Evolutionary conservation across 2,797 vertebrate species (phyloP).

Genomic region (Pempheris klunzingeri): DNA sequence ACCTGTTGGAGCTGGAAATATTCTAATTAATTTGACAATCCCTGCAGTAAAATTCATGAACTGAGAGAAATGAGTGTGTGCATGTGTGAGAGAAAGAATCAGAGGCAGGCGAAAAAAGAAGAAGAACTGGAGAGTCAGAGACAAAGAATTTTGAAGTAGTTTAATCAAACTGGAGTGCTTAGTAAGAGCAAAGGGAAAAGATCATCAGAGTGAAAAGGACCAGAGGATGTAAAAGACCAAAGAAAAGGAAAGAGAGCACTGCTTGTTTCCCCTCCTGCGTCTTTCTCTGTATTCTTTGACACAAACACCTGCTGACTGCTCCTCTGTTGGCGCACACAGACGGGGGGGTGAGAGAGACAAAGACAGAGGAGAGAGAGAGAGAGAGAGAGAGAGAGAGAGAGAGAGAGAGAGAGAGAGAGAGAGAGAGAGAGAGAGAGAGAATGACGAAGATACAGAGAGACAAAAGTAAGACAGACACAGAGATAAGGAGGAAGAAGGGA

Average conservation of each 20-base stretch:
- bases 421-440: conserved; percentile 30
- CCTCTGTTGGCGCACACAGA: conserved; percentile 74
- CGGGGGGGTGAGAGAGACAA: conserved; percentile 56
- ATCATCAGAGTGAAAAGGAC: conserved; percentile 50
- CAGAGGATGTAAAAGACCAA: conserved; percentile 70
- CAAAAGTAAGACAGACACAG: conserved; percentile 64
- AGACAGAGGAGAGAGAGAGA: conserved; percentile 24
- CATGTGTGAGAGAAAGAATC: conserved; percentile 12
- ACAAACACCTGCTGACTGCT: conserved; percentile 84
- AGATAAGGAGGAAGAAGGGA: conserved; percentile 49
- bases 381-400: conserved; percentile 47
- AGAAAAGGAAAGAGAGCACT: conserved; percentile 44
- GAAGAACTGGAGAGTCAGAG: conserved; percentile 36
- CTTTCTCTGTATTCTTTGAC: conserved; percentile 68
- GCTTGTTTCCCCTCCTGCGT: conserved; percentile 61
- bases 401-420: conserved; percentile 21
- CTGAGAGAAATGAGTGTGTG: conserved; percentile 13
- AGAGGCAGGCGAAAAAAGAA: not conserved
- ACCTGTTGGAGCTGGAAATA: conserved; percentile 21
- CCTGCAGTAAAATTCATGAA: not conserved
- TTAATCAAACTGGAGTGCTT: conserved; percentile 65
- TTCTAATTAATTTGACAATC: conserved; percentile 34
- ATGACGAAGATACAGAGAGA: conserved; percentile 62
- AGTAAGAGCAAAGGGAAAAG: conserved; percentile 38
- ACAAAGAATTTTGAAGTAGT: conserved; percentile 59